These are phyloP conservation scores for Mormyrus hasselquistii DNA, from an alignment of 2,797 vertebrate genomes.

Conservation along the genomic window DNA sequence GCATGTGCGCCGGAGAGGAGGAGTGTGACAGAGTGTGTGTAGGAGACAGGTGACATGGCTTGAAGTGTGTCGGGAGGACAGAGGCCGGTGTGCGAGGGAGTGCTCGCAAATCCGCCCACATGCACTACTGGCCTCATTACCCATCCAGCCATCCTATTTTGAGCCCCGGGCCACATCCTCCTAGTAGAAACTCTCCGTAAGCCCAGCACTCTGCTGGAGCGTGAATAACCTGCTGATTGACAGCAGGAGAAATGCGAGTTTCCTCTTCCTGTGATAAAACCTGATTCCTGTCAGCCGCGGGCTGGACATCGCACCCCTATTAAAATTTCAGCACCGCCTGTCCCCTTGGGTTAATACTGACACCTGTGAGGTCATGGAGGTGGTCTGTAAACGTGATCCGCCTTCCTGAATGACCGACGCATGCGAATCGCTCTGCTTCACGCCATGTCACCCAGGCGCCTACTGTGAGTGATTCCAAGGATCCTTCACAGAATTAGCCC, in stretches of 20 bases:
- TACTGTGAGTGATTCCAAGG: neutral
- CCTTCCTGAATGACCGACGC: too few species aligned
- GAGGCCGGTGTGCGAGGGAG: neutral
- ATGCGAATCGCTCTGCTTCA: neutral
- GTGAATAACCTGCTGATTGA: neutral
- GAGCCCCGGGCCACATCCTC: neutral
- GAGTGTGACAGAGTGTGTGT: neutral
- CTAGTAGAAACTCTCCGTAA: neutral
- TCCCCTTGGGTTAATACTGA: neutral
- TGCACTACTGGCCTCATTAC: neutral
- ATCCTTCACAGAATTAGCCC: neutral
- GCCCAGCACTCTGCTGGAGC: neutral
- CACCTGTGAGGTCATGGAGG: neutral
- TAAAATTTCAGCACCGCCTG: neutral
- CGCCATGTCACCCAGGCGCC: neutral
- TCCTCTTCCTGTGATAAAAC: slow-evolving; percentile 19
- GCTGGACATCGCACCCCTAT: neutral
- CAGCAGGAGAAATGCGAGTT: slow-evolving; percentile 11
- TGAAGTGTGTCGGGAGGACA: neutral
- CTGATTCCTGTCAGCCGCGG: neutral
- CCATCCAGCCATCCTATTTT: neutral
- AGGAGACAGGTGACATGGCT: neutral
- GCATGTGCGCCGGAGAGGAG: neutral
- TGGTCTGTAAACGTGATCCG: neutral
- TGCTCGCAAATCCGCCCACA: neutral